phyloP scores from a whole-genome alignment of 2,888 invertebrate genomes.

The Trichopria drosophilae region DNA sequence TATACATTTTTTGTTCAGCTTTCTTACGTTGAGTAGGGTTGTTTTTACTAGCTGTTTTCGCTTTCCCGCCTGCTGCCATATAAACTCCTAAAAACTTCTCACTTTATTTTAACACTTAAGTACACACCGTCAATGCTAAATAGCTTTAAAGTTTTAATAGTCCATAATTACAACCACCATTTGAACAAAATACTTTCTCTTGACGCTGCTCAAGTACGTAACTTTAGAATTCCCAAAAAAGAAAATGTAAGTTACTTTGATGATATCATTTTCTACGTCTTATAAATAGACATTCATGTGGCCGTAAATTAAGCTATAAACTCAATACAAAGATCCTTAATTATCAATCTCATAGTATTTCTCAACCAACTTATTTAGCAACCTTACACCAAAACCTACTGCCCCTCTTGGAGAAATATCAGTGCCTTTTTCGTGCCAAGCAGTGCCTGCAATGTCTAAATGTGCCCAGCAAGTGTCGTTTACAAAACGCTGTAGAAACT shows the following conservation, averaged over 20 bases:
- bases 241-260: constrained; percentile 12
- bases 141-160: constrained; percentile 21
- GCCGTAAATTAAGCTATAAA: too few relatives aligned
- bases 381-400: constrained; percentile 26
- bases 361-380: constrained; percentile 23
- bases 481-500: constrained; percentile 24
- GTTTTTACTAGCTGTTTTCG: constrained; percentile 21
- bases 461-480: constrained; percentile 21
- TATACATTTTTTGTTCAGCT: constrained; percentile 20
- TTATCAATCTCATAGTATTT: constrained; percentile 19
- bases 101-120: constrained; percentile 20
- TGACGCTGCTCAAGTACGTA: constrained; percentile 12
- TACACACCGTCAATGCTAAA: constrained; percentile 18
- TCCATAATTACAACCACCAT: constrained; percentile 11
- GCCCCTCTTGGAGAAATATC: constrained; percentile 21
- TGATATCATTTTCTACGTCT: constrained; percentile 16
- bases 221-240: too few relatives aligned
- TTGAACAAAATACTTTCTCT: constrained; percentile 19
- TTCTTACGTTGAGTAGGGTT: constrained; percentile 22
- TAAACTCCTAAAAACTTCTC: constrained; percentile 20
- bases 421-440: constrained; percentile 16
- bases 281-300: constrained; percentile 17
- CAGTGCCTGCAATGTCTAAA: constrained; percentile 25
- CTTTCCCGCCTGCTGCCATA: constrained; percentile 21
- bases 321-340: constrained; percentile 20